Percentiles rank a stretch among this genome's conserved stretches.
Evolutionary conservation across 2,113 vertebrate genomes (phyloP).

Genomic region (Oryzias celebensis): DNA sequence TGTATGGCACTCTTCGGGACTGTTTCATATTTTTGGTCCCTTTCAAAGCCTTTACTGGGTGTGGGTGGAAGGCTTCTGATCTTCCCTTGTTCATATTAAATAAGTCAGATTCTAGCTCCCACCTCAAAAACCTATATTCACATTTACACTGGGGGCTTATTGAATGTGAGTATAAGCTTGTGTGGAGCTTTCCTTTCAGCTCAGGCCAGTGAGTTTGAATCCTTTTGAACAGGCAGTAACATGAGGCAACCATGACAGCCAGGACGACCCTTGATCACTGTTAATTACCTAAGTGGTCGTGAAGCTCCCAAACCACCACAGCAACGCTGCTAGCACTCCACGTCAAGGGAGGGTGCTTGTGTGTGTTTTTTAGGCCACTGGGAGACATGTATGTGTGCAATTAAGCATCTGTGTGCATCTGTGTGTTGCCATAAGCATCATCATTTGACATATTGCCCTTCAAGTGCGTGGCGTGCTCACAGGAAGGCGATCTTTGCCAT

Average conservation of each 20-base stretch:
- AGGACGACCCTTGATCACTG: conserved; percentile 76
- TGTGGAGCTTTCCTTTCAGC: conserved; percentile 69
- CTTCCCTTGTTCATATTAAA: conserved; percentile 72
- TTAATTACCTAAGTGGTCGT: conserved; percentile 74
- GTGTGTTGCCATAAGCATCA: conserved; percentile 9
- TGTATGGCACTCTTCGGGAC: conserved; percentile 11
- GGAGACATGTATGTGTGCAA: conserved; percentile 7
- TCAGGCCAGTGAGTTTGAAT: conserved; percentile 72
- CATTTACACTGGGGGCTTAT: conserved; percentile 50
- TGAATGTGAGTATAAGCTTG: conserved; percentile 64
- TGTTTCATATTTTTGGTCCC: conserved; percentile 47
- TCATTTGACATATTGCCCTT: conserved; percentile 49
- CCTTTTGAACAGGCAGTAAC: conserved; percentile 74
- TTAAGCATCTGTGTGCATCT: conserved; percentile 17
- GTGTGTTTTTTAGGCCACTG: conserved; percentile 22
- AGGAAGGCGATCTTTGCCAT: conserved; percentile 17
- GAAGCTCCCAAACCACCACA: conserved; percentile 66
- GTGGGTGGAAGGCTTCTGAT: conserved; percentile 66
- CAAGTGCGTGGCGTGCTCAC: conserved; percentile 27
- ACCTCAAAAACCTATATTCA: conserved; percentile 57
- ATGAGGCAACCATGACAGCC: conserved; percentile 69
- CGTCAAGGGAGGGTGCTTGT: conserved; percentile 30
- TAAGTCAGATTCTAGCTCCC: conserved; percentile 67
- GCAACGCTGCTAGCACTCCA: conserved; percentile 35
- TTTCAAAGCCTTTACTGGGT: conserved; percentile 49